Base-by-base conservation (phyloP, 2,888 invertebrate genomes). In the Pristionchus entomophagus region DNA sequence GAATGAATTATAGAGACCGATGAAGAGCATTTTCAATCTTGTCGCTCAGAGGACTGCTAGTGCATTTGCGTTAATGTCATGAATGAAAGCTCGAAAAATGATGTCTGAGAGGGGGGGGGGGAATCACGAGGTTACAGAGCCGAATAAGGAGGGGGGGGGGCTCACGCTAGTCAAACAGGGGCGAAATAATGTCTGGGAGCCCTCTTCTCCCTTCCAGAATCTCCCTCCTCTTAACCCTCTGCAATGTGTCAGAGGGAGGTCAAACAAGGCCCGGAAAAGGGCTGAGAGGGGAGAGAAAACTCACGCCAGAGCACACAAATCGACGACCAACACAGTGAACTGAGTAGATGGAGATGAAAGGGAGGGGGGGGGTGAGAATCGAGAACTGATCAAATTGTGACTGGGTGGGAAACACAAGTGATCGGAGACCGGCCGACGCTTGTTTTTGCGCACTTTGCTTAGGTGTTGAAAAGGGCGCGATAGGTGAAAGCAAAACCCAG, bases 261-360 rank as follows among this genome's bases (percentile, higher is more conserved):
- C 62, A 62, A 62, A 62, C 62, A 62, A 62, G 62, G 62, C 32
- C 62, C 32, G 62, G 32, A 62, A 62, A 62, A 32, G 45, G 45
- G 45, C 45, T 45, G 45, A 45, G 59, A 59, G 26, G 3, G 62
- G 32, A 32, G 26, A 3, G 62, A 62, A 32, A 62, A 62, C 62
- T 62, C 62, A 62, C 14, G 14, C 45, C 14, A 14, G 6, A 6
- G 17, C 32, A 62, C 62, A 32, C 45, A 10, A 6, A 14, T 45
- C 14, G 45, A 45, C 45, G 8, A 14, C 45, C 45, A 10, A 45
- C 14, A 10, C 45, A 45, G 6, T 45, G 8, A 45, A 45, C 14
- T 45, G 6, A 10, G 45, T 45, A 10, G 45, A 45, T 45, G 45
- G 45, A 45, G 45, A 45, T 14, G 45, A 14, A 14, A 62, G 62